Percentiles rank a stretch among this genome's conserved stretches.
phyloP scores from a whole-genome alignment of 2,888 invertebrate species.

The Pilophorus perplexus region DNA sequence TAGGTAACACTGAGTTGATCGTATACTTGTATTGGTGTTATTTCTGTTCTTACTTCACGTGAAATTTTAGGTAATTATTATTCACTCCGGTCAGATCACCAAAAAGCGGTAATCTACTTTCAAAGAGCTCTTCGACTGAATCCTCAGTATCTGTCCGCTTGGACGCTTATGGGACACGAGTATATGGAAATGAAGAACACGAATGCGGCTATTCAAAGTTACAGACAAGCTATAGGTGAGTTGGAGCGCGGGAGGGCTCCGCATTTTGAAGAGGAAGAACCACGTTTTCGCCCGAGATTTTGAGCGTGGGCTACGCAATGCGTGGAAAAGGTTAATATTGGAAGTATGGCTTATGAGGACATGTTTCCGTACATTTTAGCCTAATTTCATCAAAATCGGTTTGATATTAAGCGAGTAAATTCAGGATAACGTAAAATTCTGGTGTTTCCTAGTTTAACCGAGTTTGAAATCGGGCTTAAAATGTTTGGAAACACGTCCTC shows the following conservation, averaged over 20 bases:
- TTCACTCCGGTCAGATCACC: conserved; percentile 90
- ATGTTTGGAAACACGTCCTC: too few relatives aligned
- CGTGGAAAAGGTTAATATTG: too few relatives aligned
- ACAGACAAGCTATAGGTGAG: conserved; percentile 89
- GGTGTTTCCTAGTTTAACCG: too few relatives aligned
- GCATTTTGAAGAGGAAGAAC: not conserved
- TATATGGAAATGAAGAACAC: conserved; percentile 98
- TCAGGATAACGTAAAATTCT: too few relatives aligned
- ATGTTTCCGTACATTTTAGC: too few relatives aligned
- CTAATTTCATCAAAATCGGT: too few relatives aligned
- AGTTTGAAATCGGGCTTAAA: too few relatives aligned
- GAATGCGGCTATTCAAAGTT: conserved; percentile 97
- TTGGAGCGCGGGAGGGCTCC: too few relatives aligned
- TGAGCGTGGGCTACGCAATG: too few relatives aligned
- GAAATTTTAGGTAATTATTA: conserved; percentile 82
- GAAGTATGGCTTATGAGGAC: too few relatives aligned
- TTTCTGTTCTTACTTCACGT: not conserved
- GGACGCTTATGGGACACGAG: conserved; percentile 98
- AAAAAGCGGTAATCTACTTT: conserved; percentile 96
- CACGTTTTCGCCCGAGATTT: too few relatives aligned
- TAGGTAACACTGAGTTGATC: conserved; percentile 64
- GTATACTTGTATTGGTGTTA: not conserved
- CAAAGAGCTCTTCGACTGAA: conserved; percentile 90
- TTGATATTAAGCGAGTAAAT: too few relatives aligned
- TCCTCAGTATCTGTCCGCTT: conserved; percentile 90